Percentiles rank a stretch among this genome's conserved stretches.
These are phyloP conservation scores for Acanthopagrus latus DNA, from an alignment of 2,797 vertebrate species.

Conservation along the genomic window DNA sequence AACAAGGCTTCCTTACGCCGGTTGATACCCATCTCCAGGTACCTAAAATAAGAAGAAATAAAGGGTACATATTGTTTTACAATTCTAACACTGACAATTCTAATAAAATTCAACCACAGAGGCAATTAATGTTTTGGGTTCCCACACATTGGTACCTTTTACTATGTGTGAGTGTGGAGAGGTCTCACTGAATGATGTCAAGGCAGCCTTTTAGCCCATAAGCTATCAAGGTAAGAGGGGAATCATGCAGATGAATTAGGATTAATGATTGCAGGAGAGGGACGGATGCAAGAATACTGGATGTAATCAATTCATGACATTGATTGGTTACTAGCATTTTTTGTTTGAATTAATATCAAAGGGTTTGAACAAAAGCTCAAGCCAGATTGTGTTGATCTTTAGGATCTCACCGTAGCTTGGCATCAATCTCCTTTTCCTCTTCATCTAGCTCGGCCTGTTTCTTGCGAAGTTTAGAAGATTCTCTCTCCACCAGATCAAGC, in stretches of 20 bases:
- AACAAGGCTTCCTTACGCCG: slow-evolving; percentile 96
- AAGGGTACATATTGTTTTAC: background rate
- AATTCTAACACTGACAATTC: slow-evolving; percentile 11
- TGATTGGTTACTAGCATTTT: background rate
- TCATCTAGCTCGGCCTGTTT: slow-evolving; percentile 99
- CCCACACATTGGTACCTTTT: slow-evolving; percentile 83
- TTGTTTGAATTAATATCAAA: slow-evolving; percentile 18
- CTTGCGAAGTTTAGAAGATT: slow-evolving; percentile 98
- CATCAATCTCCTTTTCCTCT: slow-evolving; percentile 99
- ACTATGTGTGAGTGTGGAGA: slow-evolving; percentile 81
- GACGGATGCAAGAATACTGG: slow-evolving; percentile 48
- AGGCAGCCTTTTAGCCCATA: slow-evolving; percentile 84
- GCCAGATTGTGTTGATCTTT: background rate
- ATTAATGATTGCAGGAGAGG: slow-evolving; percentile 50
- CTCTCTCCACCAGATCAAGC: slow-evolving; percentile 96
- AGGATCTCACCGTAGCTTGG: slow-evolving; percentile 88
- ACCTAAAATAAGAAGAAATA: slow-evolving; percentile 78
- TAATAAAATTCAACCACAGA: slow-evolving; percentile 38
- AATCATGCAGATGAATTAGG: slow-evolving; percentile 79
- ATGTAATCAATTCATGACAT: slow-evolving; percentile 15
- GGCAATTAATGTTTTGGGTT: slow-evolving; percentile 54
- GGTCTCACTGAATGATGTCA: slow-evolving; percentile 82
- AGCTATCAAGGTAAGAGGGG: slow-evolving; percentile 78
- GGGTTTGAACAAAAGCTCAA: slow-evolving; percentile 4
- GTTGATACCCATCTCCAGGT: slow-evolving; percentile 99